Conservation (phyloP, 2,888 invertebrate genomes). For the Yponomeuta malinellus region DNA sequence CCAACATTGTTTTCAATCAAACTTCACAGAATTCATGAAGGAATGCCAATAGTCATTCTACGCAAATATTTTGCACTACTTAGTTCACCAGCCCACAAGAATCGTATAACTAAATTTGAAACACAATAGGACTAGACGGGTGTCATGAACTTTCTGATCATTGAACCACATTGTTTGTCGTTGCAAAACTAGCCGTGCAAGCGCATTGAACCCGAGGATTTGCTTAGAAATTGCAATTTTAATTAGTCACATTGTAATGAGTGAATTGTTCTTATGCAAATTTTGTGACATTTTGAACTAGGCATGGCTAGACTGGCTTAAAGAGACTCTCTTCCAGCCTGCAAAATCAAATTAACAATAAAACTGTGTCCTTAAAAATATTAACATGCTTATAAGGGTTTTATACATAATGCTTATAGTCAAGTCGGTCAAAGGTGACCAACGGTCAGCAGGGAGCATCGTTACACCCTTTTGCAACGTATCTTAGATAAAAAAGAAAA, state of each 20-base stretch:
- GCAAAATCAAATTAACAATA: neutral
- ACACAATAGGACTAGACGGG: neutral
- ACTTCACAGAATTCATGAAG: neutral
- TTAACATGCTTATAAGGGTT: neutral
- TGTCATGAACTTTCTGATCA: constrained; percentile 24
- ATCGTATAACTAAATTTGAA: neutral
- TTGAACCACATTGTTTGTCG: constrained; percentile 58
- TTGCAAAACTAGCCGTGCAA: constrained; percentile 52
- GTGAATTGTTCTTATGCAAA: constrained; percentile 32
- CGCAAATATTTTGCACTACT: neutral
- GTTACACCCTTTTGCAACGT: constrained; percentile 55
- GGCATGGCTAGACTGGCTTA: neutral
- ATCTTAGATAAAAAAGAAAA: neutral
- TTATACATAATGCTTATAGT: neutral
- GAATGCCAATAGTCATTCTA: neutral
- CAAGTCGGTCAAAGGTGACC: constrained; percentile 60
- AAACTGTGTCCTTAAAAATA: too few relatives aligned
- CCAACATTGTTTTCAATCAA: neutral
- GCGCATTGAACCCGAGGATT: constrained; percentile 24
- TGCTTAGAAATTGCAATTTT: constrained; percentile 47
- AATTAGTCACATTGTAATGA: constrained; percentile 13
- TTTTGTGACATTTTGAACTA: constrained; percentile 34
- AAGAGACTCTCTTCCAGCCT: neutral
- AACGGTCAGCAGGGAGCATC: constrained; percentile 41
- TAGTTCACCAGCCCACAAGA: neutral